Evolutionary conservation across 2,113 vertebrate species (phyloP).

Genomic region (Elaphurus davidianus): DNA sequence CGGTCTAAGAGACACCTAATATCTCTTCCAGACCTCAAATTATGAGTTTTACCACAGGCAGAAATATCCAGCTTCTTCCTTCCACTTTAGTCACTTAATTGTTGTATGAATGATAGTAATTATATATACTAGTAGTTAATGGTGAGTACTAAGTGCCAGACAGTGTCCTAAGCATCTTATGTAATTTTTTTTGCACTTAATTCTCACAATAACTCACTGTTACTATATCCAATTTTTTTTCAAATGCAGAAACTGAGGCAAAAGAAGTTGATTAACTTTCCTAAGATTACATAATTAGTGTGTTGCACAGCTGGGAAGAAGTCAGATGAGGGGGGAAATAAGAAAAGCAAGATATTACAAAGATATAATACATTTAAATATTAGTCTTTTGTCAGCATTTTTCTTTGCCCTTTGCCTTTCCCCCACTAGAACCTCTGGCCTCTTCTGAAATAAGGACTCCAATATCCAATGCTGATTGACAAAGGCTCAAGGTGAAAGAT

Average conservation of each 20-base stretch:
- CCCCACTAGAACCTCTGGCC: background rate
- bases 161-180: background rate
- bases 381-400: background rate
- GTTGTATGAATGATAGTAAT: slow-evolving; percentile 25
- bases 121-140: slow-evolving; percentile 8
- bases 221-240: background rate
- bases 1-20: background rate
- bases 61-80: slow-evolving; percentile 19
- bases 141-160: background rate
- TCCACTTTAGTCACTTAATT: slow-evolving; percentile 9
- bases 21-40: background rate
- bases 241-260: background rate
- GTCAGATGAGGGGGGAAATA: background rate
- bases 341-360: background rate
- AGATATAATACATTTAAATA: background rate
- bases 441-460: slow-evolving; percentile 48
- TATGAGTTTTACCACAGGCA: background rate
- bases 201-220: background rate
- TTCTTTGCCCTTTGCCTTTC: background rate
- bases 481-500: background rate
- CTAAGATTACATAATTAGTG: background rate
- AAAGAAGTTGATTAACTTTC: background rate
- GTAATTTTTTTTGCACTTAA: background rate
- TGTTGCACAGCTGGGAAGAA: background rate
- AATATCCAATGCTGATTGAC: slow-evolving; percentile 5